phyloP scores from a whole-genome alignment of 1,140 invertebrate species.

The Planococcus citri region DNA sequence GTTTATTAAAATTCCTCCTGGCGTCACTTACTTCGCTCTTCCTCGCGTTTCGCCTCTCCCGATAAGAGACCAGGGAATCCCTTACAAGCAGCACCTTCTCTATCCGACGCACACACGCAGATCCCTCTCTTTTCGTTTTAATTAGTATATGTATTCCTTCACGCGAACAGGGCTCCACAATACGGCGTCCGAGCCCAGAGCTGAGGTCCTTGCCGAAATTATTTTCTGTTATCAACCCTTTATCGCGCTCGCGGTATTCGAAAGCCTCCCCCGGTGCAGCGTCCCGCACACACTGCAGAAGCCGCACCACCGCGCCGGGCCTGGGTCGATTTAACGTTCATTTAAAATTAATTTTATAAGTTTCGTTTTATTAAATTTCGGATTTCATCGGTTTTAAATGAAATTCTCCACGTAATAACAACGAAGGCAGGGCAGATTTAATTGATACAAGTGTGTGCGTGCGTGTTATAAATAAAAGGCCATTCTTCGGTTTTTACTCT shows the following conservation, averaged over 20 bases:
- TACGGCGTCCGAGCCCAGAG: constrained; percentile 11
- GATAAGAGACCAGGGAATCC: background rate
- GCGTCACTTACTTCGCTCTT: background rate
- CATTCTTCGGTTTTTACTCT: background rate
- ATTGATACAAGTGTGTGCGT: constrained; percentile 5
- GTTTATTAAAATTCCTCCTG: constrained; percentile 15
- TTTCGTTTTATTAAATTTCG: constrained; percentile 19
- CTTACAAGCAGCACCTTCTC: background rate
- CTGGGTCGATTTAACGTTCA: constrained; percentile 1
- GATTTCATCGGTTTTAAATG: constrained; percentile 20
- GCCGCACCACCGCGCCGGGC: too few relatives aligned
- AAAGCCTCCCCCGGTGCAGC: background rate
- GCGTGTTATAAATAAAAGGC: background rate
- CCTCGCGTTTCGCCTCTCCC: background rate
- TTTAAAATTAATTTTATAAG: constrained; percentile 21
- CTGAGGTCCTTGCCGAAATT: constrained; percentile 12
- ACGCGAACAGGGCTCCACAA: constrained; percentile 4
- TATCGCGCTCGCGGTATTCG: background rate
- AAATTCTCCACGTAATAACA: constrained; percentile 9
- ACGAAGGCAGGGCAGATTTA: background rate
- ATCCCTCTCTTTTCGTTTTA: constrained; percentile 18
- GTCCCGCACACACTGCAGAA: background rate
- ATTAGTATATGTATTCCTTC: constrained; percentile 15
- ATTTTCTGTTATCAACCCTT: constrained; percentile 14
- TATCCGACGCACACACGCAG: background rate